Conservation (phyloP, 1,140 invertebrate species). For the Drosophila melanica region DNA sequence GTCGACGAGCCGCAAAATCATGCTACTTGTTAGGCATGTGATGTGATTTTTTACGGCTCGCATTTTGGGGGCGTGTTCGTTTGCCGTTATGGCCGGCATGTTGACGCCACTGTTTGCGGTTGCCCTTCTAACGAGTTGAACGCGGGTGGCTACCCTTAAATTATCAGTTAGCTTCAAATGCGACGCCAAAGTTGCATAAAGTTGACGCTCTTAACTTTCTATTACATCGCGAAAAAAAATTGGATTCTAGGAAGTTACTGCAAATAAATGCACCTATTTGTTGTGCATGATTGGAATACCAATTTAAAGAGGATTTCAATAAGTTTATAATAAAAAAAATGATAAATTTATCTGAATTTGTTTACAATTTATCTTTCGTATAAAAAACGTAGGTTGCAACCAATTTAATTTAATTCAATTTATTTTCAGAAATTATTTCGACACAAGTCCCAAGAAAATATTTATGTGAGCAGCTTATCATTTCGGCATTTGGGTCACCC, state of each 20-base stretch:
- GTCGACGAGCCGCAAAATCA: constrained; percentile 58
- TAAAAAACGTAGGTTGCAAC: no score
- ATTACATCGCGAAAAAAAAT: constrained; percentile 6
- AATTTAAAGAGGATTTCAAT: no score
- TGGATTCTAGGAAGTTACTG: constrained; percentile 20
- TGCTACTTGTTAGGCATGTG: constrained; percentile 79
- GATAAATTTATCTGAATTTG: no score
- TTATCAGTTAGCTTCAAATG: constrained; percentile 40
- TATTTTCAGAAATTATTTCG: not conserved
- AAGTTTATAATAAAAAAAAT: no score
- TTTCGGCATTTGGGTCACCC: constrained; percentile 10
- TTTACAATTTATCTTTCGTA: no score
- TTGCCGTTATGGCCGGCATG: constrained; percentile 41
- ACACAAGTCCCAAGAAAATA: not conserved
- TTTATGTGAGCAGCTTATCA: constrained; percentile 10
- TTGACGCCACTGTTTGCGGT: constrained; percentile 25
- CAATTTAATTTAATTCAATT: no score
- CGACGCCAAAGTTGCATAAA: constrained; percentile 21
- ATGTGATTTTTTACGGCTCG: constrained; percentile 68
- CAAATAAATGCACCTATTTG: constrained; percentile 7
- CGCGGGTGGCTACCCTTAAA: constrained; percentile 14
- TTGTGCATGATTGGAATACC: not conserved
- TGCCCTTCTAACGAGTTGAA: constrained; percentile 1
- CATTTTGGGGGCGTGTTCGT: constrained; percentile 38
- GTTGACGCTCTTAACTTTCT: constrained; percentile 15